A percentile compares a stretch with the other conserved stretches of the same genome.
phyloP scores from a whole-genome alignment of 92 coral and sea anemone genomes.

The Diadumene lineata region DNA sequence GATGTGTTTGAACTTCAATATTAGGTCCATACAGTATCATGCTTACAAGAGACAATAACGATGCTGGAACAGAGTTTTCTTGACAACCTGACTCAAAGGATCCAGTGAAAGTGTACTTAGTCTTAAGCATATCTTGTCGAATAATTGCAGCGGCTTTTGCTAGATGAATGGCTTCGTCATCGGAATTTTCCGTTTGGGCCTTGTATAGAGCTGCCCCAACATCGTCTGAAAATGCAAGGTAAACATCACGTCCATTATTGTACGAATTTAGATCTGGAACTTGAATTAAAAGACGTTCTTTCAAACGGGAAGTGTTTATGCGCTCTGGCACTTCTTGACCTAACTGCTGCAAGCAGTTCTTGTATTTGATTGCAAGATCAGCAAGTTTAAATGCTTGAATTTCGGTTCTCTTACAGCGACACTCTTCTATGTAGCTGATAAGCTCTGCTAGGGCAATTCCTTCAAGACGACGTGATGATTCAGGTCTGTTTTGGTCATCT shows the following conservation, averaged over 20 bases:
- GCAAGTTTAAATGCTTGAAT: slow-evolving; percentile 32
- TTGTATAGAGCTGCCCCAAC: slow-evolving; percentile 37
- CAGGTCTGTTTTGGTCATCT: slow-evolving; percentile 10
- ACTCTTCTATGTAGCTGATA: slow-evolving; percentile 54
- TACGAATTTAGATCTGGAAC: slow-evolving; percentile 29
- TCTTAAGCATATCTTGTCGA: slow-evolving; percentile 36
- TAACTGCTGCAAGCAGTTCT: slow-evolving; percentile 35
- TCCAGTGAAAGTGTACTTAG: slow-evolving; percentile 44
- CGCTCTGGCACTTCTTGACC: neutral
- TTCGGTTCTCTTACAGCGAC: neutral
- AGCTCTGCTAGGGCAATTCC: slow-evolving; percentile 70
- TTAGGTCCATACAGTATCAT: slow-evolving; percentile 55
- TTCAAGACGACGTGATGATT: slow-evolving; percentile 32
- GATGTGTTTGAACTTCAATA: slow-evolving; percentile 38
- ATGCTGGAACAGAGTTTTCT: slow-evolving; percentile 41
- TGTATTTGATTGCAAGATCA: slow-evolving; percentile 50
- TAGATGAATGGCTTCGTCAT: slow-evolving; percentile 46
- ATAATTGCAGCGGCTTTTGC: slow-evolving; percentile 57
- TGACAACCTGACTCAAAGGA: slow-evolving; percentile 44
- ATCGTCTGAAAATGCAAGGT: slow-evolving; percentile 32
- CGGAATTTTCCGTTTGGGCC: slow-evolving; percentile 36
- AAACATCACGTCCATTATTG: slow-evolving; percentile 46
- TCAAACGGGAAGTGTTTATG: slow-evolving; percentile 28
- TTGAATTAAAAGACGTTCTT: slow-evolving; percentile 25
- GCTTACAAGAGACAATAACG: slow-evolving; percentile 39